phyloP scores from a whole-genome alignment of 2,797 vertebrate genomes.

The Knipowitschia caucasica region DNA sequence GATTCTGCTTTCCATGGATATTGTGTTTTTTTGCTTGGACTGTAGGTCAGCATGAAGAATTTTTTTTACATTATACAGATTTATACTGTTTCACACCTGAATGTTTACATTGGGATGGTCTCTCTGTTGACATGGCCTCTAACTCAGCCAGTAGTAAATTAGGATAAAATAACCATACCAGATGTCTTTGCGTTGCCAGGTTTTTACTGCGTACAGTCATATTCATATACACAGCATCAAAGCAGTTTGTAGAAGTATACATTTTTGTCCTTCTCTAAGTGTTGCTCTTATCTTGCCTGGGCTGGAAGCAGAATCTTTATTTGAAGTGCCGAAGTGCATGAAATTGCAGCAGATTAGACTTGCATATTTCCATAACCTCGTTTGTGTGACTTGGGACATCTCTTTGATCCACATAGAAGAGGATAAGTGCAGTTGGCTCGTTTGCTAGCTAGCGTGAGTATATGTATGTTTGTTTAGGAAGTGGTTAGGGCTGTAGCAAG shows the following conservation, averaged over 20 bases:
- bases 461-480: slow-evolving; percentile 11
- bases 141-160: too few species aligned
- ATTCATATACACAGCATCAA: slow-evolving; percentile 36
- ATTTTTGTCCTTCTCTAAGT: slow-evolving; percentile 38
- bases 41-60: too few species aligned
- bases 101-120: too few species aligned
- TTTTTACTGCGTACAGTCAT: slow-evolving; percentile 22
- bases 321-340: slow-evolving; percentile 65
- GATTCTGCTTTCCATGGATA: too few species aligned
- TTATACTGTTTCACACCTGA: too few species aligned
- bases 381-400: slow-evolving; percentile 55
- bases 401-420: slow-evolving; percentile 65
- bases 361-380: slow-evolving; percentile 60
- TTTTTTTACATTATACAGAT: too few species aligned
- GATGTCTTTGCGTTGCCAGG: too few species aligned
- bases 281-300: slow-evolving; percentile 44
- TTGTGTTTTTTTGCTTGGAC: too few species aligned
- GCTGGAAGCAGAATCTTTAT: slow-evolving; percentile 46
- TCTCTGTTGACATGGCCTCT: too few species aligned
- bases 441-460: slow-evolving; percentile 4
- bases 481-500: slow-evolving; percentile 9
- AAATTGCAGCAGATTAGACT: slow-evolving; percentile 67
- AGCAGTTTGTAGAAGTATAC: slow-evolving; percentile 40
- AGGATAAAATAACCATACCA: too few species aligned
- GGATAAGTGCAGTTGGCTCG: slow-evolving; percentile 45